These are phyloP conservation scores for Acleris sparsana DNA, from an alignment of 2,888 invertebrate species.

Conservation along the genomic window DNA sequence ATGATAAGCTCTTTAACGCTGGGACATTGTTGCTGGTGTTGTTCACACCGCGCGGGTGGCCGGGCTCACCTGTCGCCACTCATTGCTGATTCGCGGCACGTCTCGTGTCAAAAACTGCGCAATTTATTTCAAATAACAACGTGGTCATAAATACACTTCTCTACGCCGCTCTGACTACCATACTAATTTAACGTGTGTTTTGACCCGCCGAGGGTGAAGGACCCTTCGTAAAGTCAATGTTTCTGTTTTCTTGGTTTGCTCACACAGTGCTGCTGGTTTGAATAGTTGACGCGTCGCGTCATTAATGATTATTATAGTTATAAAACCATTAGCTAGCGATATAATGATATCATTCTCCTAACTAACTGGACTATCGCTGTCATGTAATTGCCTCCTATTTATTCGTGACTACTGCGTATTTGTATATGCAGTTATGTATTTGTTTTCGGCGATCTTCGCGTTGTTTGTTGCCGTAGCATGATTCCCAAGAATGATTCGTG, in stretches of 20 bases:
- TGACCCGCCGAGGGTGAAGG: slow-evolving; percentile 30
- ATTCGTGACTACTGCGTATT: slow-evolving; percentile 2
- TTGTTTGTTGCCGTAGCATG: slow-evolving; percentile 3
- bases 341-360: slow-evolving; percentile 17
- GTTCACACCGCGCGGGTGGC: slow-evolving; percentile 60
- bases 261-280: not conserved
- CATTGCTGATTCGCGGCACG: slow-evolving; percentile 43
- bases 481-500: slow-evolving; percentile 15
- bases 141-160: slow-evolving; percentile 20
- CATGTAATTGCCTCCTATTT: slow-evolving; percentile 20
- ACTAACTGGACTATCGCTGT: slow-evolving; percentile 18
- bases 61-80: slow-evolving; percentile 64
- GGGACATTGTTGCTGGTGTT: slow-evolving; percentile 34
- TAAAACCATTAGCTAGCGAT: slow-evolving; percentile 9
- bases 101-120: slow-evolving; percentile 48
- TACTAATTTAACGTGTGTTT: slow-evolving; percentile 31
- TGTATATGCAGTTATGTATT: not conserved
- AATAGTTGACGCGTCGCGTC: slow-evolving; percentile 3
- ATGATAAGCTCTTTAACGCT: slow-evolving; percentile 3
- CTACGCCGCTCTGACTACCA: slow-evolving; percentile 10
- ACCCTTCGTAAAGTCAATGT: slow-evolving; percentile 25
- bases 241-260: slow-evolving; percentile 26
- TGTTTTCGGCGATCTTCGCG: not conserved
- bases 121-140: slow-evolving; percentile 40
- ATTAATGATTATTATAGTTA: slow-evolving; percentile 24